Conservation (phyloP, 2,888 invertebrate species). For the Ctena decussata region DNA sequence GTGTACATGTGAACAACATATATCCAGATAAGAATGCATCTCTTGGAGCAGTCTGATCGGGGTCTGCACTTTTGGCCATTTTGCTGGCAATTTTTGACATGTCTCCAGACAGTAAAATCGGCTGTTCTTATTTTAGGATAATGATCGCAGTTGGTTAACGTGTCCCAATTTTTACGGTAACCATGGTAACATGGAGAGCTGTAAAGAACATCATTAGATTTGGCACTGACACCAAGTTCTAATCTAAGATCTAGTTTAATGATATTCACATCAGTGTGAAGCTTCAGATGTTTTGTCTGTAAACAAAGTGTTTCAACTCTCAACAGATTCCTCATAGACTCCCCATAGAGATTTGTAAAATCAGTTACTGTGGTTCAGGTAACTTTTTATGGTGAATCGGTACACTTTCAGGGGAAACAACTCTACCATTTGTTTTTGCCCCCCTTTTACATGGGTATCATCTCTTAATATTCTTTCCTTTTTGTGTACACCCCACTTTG, state of each 20-base stretch:
- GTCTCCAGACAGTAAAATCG: too few species aligned
- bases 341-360: background rate
- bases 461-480: too few species aligned
- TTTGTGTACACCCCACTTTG: too few species aligned
- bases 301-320: background rate
- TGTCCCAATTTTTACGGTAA: too few species aligned
- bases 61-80: too few species aligned
- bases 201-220: background rate
- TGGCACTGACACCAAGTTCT: background rate
- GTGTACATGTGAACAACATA: background rate
- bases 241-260: slow-evolving; percentile 5
- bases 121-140: too few species aligned
- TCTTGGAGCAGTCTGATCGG: background rate
- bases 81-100: too few species aligned
- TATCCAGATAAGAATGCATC: background rate
- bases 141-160: too few species aligned
- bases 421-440: too few species aligned
- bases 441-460: too few species aligned
- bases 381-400: background rate
- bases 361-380: background rate
- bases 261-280: slow-evolving; percentile 1
- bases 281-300: background rate
- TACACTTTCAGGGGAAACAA: too few species aligned
- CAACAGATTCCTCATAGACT: background rate
- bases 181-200: background rate